Conservation (phyloP, 2,888 invertebrate genomes). For the Eupithecia centaureata region DNA sequence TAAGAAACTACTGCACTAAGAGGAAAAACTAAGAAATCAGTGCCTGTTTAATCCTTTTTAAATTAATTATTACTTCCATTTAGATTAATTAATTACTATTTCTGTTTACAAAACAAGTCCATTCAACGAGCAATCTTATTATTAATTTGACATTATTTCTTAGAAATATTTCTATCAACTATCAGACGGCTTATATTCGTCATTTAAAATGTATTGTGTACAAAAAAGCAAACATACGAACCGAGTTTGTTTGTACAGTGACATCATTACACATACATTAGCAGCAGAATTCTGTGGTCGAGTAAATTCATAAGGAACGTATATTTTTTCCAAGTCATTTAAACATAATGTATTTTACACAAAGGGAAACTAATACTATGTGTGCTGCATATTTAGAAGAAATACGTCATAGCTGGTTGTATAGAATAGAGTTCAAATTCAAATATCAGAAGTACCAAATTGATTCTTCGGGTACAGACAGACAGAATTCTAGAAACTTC, state of each 20-base stretch:
- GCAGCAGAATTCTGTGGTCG: background rate
- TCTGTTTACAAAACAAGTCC: background rate
- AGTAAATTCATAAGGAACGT: background rate
- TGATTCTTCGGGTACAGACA: background rate
- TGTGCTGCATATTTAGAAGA: background rate
- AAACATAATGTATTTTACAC: background rate
- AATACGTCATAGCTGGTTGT: too few species aligned
- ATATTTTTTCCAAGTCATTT: background rate
- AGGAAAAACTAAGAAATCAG: background rate
- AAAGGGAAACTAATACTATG: background rate
- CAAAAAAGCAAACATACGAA: conserved; percentile 12
- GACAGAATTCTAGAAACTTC: background rate
- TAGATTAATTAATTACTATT: background rate
- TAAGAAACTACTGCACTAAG: background rate
- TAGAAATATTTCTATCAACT: background rate
- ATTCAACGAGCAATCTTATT: background rate
- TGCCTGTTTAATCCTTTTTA: background rate
- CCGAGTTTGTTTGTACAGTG: conserved; percentile 49
- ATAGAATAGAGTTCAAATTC: too few species aligned
- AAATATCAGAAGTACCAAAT: too few species aligned
- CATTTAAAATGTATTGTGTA: background rate
- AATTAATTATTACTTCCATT: background rate
- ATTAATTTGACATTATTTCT: background rate
- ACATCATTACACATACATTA: conserved; percentile 53
- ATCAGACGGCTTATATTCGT: background rate